These are phyloP conservation scores for Spondyliosoma cantharus DNA, from an alignment of 2,797 vertebrate genomes.

Conservation along the genomic window DNA sequence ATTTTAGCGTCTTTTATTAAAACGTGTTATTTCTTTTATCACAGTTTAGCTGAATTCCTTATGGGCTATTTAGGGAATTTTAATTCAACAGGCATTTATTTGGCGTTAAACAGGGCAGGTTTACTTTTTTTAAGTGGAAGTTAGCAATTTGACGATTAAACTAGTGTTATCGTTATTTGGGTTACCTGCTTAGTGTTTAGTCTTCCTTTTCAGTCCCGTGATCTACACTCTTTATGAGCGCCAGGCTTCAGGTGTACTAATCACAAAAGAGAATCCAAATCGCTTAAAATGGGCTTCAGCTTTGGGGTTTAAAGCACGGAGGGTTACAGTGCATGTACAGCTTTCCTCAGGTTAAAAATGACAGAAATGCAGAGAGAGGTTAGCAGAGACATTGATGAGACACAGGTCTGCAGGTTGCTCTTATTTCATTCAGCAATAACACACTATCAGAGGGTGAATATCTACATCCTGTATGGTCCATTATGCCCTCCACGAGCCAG, in stretches of 20 bases:
- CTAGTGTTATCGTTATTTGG: conserved; percentile 95
- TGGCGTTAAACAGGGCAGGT: conserved; percentile 91
- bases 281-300: conserved; percentile 93
- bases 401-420: conserved; percentile 87
- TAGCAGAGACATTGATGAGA: conserved; percentile 92
- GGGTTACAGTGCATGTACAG: conserved; percentile 91
- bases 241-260: conserved; percentile 97
- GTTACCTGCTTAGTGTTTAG: conserved; percentile 99
- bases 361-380: conserved; percentile 82
- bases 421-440: conserved; percentile 90
- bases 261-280: conserved; percentile 97
- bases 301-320: conserved; percentile 92
- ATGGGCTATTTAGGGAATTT: conserved; percentile 92
- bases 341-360: conserved; percentile 89
- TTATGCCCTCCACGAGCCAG: conserved; percentile 89
- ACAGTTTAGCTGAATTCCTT: conserved; percentile 86
- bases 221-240: conserved; percentile 96
- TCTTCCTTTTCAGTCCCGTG: conserved; percentile 98
- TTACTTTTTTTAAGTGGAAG: conserved; percentile 99
- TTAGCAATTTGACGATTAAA: conserved; percentile 95
- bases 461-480: conserved; percentile 86
- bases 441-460: conserved; percentile 86
- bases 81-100: conserved; percentile 92
- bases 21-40: conserved; percentile 85
- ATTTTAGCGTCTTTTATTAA: conserved; percentile 96